These are phyloP conservation scores for Drosophila falleni DNA, from an alignment of 2,888 invertebrate species.

Conservation along the genomic window DNA sequence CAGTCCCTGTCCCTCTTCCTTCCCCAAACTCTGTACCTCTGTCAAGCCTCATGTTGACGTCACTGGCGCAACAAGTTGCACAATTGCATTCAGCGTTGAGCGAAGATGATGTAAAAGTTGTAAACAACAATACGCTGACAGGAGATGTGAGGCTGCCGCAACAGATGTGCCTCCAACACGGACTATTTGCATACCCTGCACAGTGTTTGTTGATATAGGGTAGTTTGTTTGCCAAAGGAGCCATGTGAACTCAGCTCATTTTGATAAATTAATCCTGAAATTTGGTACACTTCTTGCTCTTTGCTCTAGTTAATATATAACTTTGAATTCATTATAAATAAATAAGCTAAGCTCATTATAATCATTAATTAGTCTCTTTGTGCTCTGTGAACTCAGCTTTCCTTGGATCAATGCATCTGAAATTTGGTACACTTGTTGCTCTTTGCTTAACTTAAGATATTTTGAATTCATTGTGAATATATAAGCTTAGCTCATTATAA, in stretches of 20 bases:
- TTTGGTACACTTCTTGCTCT: too few species aligned
- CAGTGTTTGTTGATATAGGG: not conserved
- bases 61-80: slow-evolving; percentile 61
- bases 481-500: not conserved
- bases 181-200: slow-evolving; percentile 10
- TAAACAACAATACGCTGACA: slow-evolving; percentile 38
- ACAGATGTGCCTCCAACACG: slow-evolving; percentile 29
- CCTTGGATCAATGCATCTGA: not conserved
- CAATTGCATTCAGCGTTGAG: slow-evolving; percentile 45
- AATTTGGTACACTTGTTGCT: not conserved
- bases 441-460: not conserved
- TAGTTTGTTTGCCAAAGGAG: not conserved
- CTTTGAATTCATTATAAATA: not conserved
- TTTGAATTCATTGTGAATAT: not conserved
- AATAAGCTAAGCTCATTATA: not conserved
- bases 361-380: not conserved
- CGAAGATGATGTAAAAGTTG: slow-evolving; percentile 28
- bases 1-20: not conserved
- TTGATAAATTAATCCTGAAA: too few species aligned
- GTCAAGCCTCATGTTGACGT: slow-evolving; percentile 26
- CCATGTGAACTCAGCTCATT: too few species aligned
- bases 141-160: slow-evolving; percentile 28
- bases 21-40: not conserved
- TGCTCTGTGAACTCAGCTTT: not conserved
- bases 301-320: not conserved